These are phyloP conservation scores for Brachionus calyciflorus DNA, from an alignment of 1,140 invertebrate species.

Conservation along the genomic window DNA sequence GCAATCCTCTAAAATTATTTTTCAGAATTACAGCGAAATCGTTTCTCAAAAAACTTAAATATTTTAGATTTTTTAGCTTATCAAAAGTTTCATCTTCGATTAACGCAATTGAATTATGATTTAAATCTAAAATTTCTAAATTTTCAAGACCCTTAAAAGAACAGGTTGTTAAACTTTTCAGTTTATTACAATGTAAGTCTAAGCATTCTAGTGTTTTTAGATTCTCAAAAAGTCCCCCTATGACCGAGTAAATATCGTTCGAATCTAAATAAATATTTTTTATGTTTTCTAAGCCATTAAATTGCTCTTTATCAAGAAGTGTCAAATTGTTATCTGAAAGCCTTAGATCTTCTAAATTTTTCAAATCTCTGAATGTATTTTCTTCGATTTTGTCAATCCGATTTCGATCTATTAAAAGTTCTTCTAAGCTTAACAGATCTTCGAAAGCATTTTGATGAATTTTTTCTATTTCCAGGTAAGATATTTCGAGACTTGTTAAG, in stretches of 20 bases:
- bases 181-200: not conserved
- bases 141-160: not conserved
- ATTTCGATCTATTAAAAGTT: not conserved
- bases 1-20: not conserved
- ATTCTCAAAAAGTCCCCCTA: too few relatives aligned
- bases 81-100: not conserved
- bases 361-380: not conserved
- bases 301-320: not conserved
- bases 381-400: not conserved
- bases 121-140: not conserved
- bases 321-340: not conserved
- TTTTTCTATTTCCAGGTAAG: not conserved
- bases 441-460: not conserved
- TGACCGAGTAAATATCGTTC: too few relatives aligned
- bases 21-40: not conserved
- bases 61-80: not conserved
- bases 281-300: not conserved
- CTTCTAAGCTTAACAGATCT: not conserved
- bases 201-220: too few relatives aligned
- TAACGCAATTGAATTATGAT: not conserved
- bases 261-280: not conserved
- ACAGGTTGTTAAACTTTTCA: not conserved
- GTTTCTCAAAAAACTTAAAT: conserved; percentile 2
- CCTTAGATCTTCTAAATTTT: not conserved
- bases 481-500: not conserved